Evolutionary conservation across 2,113 vertebrate genomes (phyloP).

Genomic region (Engraulis encrasicolus): DNA sequence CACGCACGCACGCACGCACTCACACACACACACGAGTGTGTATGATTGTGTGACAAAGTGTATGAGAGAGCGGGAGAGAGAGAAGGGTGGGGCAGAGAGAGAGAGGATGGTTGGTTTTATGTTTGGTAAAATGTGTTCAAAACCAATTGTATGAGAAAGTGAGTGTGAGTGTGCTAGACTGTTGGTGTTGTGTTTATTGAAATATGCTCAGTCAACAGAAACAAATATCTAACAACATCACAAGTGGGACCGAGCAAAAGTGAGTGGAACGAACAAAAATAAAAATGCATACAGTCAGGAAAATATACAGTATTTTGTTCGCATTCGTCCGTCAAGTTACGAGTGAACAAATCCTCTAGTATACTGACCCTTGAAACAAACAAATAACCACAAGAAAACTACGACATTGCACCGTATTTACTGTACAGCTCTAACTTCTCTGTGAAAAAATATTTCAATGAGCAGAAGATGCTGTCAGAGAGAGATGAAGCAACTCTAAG

Average conservation of each 20-base stretch:
- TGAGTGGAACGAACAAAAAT: neutral
- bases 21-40: no score
- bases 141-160: no score
- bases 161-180: neutral
- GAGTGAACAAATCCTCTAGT: neutral
- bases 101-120: no score
- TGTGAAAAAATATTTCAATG: neutral
- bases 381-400: neutral
- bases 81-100: no score
- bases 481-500: neutral
- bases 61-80: conserved; percentile 11
- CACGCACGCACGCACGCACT: no score
- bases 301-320: neutral
- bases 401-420: neutral
- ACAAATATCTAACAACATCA: neutral
- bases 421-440: neutral
- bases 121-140: no score
- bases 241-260: neutral
- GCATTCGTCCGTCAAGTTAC: neutral
- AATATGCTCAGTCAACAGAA: conserved; percentile 23
- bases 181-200: neutral
- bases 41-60: neutral
- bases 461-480: neutral
- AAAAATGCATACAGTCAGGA: neutral
- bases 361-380: neutral